Base-by-base conservation (phyloP, 2,113 vertebrate genomes). In the Oreocharis arfaki region DNA sequence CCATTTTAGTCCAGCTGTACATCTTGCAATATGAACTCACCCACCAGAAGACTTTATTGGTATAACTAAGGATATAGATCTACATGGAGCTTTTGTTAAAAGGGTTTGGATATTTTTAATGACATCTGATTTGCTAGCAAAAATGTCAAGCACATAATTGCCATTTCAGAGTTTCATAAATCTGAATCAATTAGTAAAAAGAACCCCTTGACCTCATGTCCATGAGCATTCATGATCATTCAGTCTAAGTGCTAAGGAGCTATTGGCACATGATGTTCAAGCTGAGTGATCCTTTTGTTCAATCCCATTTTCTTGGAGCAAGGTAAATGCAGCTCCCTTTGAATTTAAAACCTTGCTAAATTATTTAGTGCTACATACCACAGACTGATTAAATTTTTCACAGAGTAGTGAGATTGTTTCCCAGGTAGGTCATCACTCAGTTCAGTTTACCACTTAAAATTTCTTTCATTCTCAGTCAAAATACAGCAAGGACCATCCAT, bases 371-470 rank as follows among this genome's bases (percentile, higher is more conserved):
- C 86, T 93, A 92, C 95, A 92, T 96, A 84, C 81, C 88, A 78
- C 41, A 67, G 83, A 26, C 96, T 95, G 96, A 97, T 97, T 96
- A 96, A 96, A 96, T 97, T 97, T 96, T 97, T 84, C 88, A 79
- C 44, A 57, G 92, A 90, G 88, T 78, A 82, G 85, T 89, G 88
- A 96, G 90, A 95, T 97, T 97, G 88, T 95, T 97, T 97, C 90
- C 80, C 95, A 96, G 92, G 95, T 97, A 96, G 83, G 93, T 97
- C 96, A 96, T 97, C 93, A 96, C 86, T 97, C 96, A 96, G 93
- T 95, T 96, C 95, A 75, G 92, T 94, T 96, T 96, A 90, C 92
- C 69, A 84, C 96, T 97, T 94, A 96, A 92, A 95, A 90, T 89
- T 96, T 96, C 76, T 93, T 97, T 94, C 83, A 42, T 92, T 94